Conservation (phyloP, 2,797 vertebrate species). For the Propithecus perrieri region DNA sequence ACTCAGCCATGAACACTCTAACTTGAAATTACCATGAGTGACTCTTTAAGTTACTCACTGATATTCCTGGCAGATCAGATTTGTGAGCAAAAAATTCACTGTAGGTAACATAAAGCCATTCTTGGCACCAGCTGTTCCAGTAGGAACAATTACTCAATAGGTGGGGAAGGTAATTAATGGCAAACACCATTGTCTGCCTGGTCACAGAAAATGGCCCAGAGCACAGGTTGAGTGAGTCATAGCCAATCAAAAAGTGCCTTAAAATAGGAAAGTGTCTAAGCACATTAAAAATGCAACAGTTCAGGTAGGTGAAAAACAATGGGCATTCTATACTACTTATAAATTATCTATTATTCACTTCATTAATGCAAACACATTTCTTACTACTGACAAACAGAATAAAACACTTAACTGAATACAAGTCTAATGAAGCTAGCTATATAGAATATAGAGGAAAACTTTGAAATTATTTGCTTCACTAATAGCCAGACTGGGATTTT, state of each 20-base stretch:
- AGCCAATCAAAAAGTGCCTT: not conserved
- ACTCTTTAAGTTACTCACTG: constrained; percentile 42
- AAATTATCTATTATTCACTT: not conserved
- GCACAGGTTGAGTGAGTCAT: not conserved
- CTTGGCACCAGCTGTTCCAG: not conserved
- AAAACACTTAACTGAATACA: not conserved
- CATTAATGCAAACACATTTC: not conserved
- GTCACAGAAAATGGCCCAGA: not conserved
- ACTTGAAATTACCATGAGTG: not conserved
- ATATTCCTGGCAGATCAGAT: constrained; percentile 14
- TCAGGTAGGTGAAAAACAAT: not conserved
- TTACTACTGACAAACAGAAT: not conserved
- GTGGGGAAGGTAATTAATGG: not conserved
- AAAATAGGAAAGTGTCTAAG: not conserved
- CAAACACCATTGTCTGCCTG: not conserved
- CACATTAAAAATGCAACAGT: not conserved
- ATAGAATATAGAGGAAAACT: not conserved
- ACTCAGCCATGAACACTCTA: not conserved
- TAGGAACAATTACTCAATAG: constrained; percentile 33
- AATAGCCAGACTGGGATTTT: not conserved
- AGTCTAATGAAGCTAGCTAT: not conserved
- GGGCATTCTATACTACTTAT: not conserved
- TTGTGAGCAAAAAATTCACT: constrained; percentile 1
- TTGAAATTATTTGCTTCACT: not conserved
- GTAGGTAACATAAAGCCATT: not conserved